Conservation (phyloP, 2,888 invertebrate genomes). For the Zonitis immaculata region DNA sequence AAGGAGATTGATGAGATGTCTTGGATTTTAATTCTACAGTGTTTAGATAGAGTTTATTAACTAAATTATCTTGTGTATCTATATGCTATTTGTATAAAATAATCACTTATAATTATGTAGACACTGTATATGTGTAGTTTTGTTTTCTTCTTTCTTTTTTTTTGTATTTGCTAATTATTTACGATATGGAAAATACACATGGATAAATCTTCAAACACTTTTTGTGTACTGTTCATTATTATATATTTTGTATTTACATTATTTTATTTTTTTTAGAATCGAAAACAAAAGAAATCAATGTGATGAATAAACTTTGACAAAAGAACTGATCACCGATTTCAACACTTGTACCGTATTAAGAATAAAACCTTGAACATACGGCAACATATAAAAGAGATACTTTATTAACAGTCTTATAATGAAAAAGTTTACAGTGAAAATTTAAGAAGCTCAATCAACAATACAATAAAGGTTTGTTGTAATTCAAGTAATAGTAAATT, state of each 20-base stretch:
- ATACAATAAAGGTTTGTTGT: conserved; percentile 11
- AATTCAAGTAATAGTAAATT: conserved; percentile 7
- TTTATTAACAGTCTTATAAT: conserved; percentile 32
- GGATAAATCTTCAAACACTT: conserved; percentile 37
- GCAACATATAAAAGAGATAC: conserved; percentile 25
- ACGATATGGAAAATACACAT: conserved; percentile 45
- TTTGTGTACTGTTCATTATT: conserved; percentile 36
- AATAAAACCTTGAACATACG: conserved; percentile 1
- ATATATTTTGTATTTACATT: conserved; percentile 35
- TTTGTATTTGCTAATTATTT: conserved; percentile 48
- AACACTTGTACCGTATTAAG: neutral
- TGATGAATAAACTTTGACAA: conserved; percentile 24
- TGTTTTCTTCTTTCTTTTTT: conserved; percentile 26
- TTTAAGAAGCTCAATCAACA: conserved; percentile 13
- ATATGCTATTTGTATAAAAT: conserved; percentile 49
- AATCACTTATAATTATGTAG: conserved; percentile 47
- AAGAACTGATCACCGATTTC: neutral
- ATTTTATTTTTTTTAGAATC: conserved; percentile 28
- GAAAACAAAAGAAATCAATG: conserved; percentile 20
- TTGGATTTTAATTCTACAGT: conserved; percentile 23
- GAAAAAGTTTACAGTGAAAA: conserved; percentile 20
- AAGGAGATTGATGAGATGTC: conserved; percentile 6
- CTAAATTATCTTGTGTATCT: conserved; percentile 51
- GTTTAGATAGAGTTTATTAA: conserved; percentile 35
- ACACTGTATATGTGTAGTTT: conserved; percentile 51